phyloP scores from a whole-genome alignment of 2,888 invertebrate genomes.

The Luffia ferchaultella region DNA sequence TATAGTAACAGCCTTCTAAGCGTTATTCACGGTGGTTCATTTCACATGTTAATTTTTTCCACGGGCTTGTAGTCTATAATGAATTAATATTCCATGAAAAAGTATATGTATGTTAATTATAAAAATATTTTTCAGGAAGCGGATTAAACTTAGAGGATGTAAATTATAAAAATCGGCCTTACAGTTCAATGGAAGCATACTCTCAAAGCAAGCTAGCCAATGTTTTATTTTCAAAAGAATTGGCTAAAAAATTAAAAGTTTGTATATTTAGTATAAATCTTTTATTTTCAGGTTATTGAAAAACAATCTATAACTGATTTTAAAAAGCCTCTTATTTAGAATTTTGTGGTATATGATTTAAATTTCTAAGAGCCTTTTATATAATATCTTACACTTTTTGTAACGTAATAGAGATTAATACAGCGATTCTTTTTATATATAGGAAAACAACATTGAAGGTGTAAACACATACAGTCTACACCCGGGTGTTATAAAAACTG shows the following conservation, averaged over 20 bases:
- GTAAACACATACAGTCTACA: slow-evolving; percentile 62
- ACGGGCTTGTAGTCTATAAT: too few relatives aligned
- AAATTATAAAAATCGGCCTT: slow-evolving; percentile 56
- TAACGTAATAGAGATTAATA: neutral
- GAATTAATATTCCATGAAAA: too few relatives aligned
- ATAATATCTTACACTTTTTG: too few relatives aligned
- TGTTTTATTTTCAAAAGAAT: slow-evolving; percentile 29
- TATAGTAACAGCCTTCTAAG: too few relatives aligned
- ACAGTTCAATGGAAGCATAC: slow-evolving; percentile 40
- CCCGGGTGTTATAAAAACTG: slow-evolving; percentile 66
- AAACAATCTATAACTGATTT: too few relatives aligned
- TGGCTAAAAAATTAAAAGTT: slow-evolving; percentile 31
- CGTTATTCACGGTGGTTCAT: too few relatives aligned
- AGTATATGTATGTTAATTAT: too few relatives aligned
- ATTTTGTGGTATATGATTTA: too few relatives aligned
- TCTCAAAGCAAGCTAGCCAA: slow-evolving; percentile 35
- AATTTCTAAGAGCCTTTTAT: too few relatives aligned
- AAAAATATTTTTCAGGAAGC: too few relatives aligned
- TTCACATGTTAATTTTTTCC: too few relatives aligned
- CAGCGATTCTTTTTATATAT: slow-evolving; percentile 3
- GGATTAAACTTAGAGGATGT: slow-evolving; percentile 54
- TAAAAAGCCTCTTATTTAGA: too few relatives aligned
- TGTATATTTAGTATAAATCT: neutral
- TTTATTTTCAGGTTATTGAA: neutral
- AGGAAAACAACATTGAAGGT: slow-evolving; percentile 23